A percentile compares a stretch with the other conserved stretches of the same genome.
These are phyloP conservation scores for Protomyctophum bolini DNA, from an alignment of 2,113 vertebrate genomes.

Conservation along the genomic window DNA sequence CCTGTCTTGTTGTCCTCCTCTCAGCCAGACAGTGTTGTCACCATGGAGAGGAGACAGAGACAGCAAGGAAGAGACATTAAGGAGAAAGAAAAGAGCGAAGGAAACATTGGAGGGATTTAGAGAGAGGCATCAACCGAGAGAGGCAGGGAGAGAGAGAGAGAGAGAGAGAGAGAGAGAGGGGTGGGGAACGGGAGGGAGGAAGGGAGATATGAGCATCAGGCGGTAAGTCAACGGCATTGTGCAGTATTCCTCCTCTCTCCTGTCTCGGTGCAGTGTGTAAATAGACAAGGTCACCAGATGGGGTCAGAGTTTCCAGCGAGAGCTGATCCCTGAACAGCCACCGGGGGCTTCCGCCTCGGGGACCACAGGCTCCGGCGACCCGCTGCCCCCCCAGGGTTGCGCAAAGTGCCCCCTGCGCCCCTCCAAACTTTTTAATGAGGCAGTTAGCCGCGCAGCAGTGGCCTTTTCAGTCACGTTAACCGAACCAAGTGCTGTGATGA, in stretches of 20 bases:
- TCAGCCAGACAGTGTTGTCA: conserved; percentile 7
- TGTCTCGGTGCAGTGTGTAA: conserved; percentile 53
- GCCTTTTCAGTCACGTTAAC: conserved; percentile 63
- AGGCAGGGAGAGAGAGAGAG: background rate
- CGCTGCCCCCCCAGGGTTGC: conserved; percentile 28
- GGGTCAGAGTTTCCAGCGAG: conserved; percentile 62
- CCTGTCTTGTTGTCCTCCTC: conserved; percentile 3
- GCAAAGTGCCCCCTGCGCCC: conserved; percentile 45
- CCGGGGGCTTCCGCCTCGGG: conserved; percentile 43
- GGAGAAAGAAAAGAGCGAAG: background rate
- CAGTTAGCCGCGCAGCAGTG: conserved; percentile 62
- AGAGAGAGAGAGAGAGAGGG: background rate
- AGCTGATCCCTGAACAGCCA: conserved; percentile 56
- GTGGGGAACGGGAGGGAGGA: background rate
- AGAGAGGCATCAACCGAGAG: background rate
- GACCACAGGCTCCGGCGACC: conserved; percentile 52
- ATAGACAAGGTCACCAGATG: conserved; percentile 59
- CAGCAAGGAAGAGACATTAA: background rate
- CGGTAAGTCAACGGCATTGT: too few species aligned
- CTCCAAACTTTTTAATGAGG: conserved; percentile 80
- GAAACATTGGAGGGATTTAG: too few species aligned
- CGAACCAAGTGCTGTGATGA: conserved; percentile 69
- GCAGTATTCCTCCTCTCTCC: conserved; percentile 7
- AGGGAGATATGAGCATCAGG: background rate
- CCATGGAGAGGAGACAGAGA: conserved; percentile 6